Evolutionary conservation across 2,888 invertebrate species (phyloP), one percentile per base, ranked within the genome.

Genomic region (Acheta domesticus): DNA sequence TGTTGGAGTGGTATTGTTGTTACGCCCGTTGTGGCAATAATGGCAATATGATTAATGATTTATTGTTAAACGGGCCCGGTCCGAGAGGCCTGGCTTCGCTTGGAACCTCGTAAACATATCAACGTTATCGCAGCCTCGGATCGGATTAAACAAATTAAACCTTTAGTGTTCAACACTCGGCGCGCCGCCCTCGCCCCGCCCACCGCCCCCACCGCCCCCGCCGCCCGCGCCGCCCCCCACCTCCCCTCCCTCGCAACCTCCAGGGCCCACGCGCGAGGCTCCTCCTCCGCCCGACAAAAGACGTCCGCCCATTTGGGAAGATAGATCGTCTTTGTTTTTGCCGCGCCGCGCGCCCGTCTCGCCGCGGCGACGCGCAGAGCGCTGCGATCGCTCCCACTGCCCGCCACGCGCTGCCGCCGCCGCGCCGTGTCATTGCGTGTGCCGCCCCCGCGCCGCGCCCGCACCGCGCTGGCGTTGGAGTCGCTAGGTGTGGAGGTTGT

Each of bases 81-180:
- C 16, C 21, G 49, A 11, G 21, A n/a, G 21, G 48, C 74, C 48
- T 16, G 74, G 48, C 74, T 74, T 49, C 20, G 20, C 74, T 21
- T 49, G 75, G 75, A 75, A 73, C 76, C 77, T 74, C 80, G 78
- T 80, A 80, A 80, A 80, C 80, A 80, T 80, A 80, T 80, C 80
- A 73, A 48, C 73, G 78, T 80, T 80, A 80, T 80, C 80, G 77
- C 74, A 73, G 20, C 74, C 50, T 76, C 80, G 80, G 80, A 81
- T 81, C 81, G 77, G 80, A 81, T 81, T 81, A 81, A 81, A 81
- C 81, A 81, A 80, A 81, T 81, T 81, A 80, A 80, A 81, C 78
- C 80, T 79, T 79, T 80, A 78, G 78, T 78, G 78, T 78, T 81
- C 80, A 81, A 79, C 81, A 81, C 81, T 78, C 80, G 79, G 62